These are phyloP conservation scores for Aspidiotus destructor DNA, from an alignment of 2,888 invertebrate species.

Conservation along the genomic window DNA sequence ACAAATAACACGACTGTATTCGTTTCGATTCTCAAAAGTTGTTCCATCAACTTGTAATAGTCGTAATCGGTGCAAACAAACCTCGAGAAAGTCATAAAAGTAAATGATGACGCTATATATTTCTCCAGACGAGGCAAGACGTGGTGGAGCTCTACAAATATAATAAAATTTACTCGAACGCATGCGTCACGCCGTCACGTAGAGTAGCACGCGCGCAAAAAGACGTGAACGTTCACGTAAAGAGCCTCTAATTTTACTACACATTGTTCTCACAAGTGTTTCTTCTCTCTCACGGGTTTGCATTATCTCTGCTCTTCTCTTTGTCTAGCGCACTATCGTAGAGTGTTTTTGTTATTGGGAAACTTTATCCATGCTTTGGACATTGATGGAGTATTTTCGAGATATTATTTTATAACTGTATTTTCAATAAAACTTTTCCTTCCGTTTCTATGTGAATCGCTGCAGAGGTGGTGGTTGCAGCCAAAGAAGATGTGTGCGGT, in stretches of 20 bases:
- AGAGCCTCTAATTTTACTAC: background rate
- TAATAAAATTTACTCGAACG: background rate
- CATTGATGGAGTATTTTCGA: constrained; percentile 25
- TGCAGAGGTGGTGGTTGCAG: background rate
- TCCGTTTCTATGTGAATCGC: background rate
- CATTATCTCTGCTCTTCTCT: background rate
- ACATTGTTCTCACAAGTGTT: background rate
- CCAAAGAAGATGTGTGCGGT: background rate
- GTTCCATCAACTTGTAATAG: background rate
- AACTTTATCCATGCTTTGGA: constrained; percentile 27
- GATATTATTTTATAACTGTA: constrained; percentile 26
- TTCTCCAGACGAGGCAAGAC: background rate
- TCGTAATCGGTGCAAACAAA: background rate
- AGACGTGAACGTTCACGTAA: background rate
- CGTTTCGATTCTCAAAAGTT: background rate
- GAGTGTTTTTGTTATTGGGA: constrained; percentile 15
- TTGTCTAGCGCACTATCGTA: background rate
- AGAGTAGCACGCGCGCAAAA: background rate
- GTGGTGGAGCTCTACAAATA: no score
- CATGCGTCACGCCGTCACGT: background rate
- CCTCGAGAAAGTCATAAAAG: constrained; percentile 2
- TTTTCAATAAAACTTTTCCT: constrained; percentile 29
- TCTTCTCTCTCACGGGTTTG: background rate
- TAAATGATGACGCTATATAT: background rate
- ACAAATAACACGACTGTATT: background rate